Base-by-base conservation (phyloP, 92 coral and sea anemone species). In the Metridium senile region DNA sequence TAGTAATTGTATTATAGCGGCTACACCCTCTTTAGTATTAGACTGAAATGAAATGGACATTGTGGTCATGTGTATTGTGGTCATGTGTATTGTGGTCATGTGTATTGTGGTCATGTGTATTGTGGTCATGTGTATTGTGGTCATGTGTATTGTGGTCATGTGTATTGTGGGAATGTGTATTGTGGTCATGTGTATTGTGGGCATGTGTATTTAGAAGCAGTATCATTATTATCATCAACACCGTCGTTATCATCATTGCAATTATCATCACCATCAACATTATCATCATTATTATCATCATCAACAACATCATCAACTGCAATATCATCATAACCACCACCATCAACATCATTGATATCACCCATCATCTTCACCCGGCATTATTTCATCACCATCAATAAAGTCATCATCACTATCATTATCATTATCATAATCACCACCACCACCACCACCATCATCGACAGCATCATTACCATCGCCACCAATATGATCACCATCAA, bases 1-100 rank as follows among this genome's bases (percentile, higher is more conserved):
- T 86, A 94, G 86, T 32, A 94, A 63, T 22, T 72, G 68, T 25
- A 94, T 87, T 11, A 94, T 94, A 2, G 89, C 84, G 10, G 94
- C 74, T 8, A 94, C 97, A 0, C 91, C 91, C 29, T 68, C 84
- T 56, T 79, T 79, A 1, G 66, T 1, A 59, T 79, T 71, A 7
- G 35, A 22, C 76, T 71, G 54, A n/a, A n/a, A n/a, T n/a, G n/a
- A n/a, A n/a, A n/a, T n/a, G n/a, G n/a, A n/a, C n/a, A n/a, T n/a
- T n/a, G n/a, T n/a, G n/a, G n/a, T n/a, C n/a, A n/a, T n/a, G n/a
- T n/a, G n/a, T n/a, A n/a, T n/a, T n/a, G n/a, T n/a, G n/a, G n/a
- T n/a, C n/a, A n/a, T n/a, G n/a, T n/a, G n/a, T n/a, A n/a, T n/a
- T n/a, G n/a, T n/a, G n/a, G n/a, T n/a, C n/a, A n/a, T n/a, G n/a